These are phyloP conservation scores for Astropecten irregularis DNA, from an alignment of 53 echinoderm and acorn worm genomes.

Conservation along the genomic window DNA sequence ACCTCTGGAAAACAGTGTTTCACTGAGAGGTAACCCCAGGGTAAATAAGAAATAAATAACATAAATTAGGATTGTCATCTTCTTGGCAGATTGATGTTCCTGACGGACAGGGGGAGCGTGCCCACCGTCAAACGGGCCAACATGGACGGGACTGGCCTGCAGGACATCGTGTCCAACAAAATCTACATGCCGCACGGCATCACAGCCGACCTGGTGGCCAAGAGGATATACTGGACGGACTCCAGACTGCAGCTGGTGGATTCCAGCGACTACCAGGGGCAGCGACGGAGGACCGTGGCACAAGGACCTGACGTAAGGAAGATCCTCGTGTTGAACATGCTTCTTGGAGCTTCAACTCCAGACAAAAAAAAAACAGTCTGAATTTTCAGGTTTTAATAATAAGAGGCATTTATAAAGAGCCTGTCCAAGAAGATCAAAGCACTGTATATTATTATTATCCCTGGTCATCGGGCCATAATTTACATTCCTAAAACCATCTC, in stretches of 20 bases:
- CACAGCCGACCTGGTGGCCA: conserved; percentile 67
- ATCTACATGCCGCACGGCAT: conserved; percentile 78
- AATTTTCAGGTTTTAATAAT: background rate
- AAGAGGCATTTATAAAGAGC: too few relatives aligned
- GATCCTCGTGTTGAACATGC: too few relatives aligned
- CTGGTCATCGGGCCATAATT: too few relatives aligned
- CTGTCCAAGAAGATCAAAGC: too few relatives aligned
- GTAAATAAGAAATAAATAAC: too few relatives aligned
- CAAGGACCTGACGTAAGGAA: conserved; percentile 58
- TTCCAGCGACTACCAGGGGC: conserved; percentile 71
- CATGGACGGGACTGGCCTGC: conserved; percentile 72
- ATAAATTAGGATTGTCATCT: too few relatives aligned
- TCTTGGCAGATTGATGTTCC: conserved; percentile 70
- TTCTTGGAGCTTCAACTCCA: too few relatives aligned
- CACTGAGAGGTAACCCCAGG: too few relatives aligned
- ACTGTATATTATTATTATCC: too few relatives aligned
- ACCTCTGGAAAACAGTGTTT: too few relatives aligned
- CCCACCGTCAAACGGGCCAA: conserved; percentile 62
- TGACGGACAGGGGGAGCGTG: conserved; percentile 64
- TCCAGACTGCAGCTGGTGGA: conserved; percentile 78
- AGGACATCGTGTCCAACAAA: conserved; percentile 63
- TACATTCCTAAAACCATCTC: too few relatives aligned
- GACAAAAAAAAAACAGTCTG: background rate
- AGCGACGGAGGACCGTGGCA: conserved; percentile 46
- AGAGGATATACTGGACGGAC: conserved; percentile 86